Evolutionary conservation across 1,140 invertebrate genomes (phyloP), one percentile per base, ranked within the genome.

Genomic region (Lycorma delicatula): DNA sequence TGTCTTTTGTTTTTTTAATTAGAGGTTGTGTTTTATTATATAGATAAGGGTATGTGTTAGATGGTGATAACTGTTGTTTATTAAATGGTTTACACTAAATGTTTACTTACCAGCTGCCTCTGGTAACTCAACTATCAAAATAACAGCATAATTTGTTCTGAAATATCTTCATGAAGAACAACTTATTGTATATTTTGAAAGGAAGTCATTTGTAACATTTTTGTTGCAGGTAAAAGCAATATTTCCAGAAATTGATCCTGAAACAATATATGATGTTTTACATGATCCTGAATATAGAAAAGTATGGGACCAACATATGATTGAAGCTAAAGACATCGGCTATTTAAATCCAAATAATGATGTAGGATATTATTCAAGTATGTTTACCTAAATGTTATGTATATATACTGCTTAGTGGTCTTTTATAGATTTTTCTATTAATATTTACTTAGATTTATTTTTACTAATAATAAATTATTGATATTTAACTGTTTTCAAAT

Each of bases 301-400:
- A 69, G 81, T 87, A 52, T 94, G 91, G 91, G 91, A 94, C 72
- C 85, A 82, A 46, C 83, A 90, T 71, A 91, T 93, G 87, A 76
- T 91, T 36, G 83, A 86, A 51, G 86, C 87, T 4, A 83, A 83
- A 66, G 89, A 93, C 68, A 90, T 93, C 56, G 91, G 91, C 20
- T 87, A 84, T 70, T 80, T 95, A 65, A 93, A 93, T 77, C 88
- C 91, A 34, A 93, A 93, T 70, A 94, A 93, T 70, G 91, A 94
- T 72, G 82, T 95, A 60, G 90, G 90, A 51, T 95, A 95, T 73
- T 94, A 95, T 75, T 85, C 90, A 59, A 83, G 90, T 93, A 70
- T 84, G 84, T 81, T 13, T 2, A 58, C n/a, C 23, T 1, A 27
- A 22, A 5, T 54, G 11, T 6, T 13, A 50, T 9, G 6, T n/a